These are phyloP conservation scores for Anoplius nigerrimus DNA, from an alignment of 2,888 invertebrate species.

Conservation along the genomic window DNA sequence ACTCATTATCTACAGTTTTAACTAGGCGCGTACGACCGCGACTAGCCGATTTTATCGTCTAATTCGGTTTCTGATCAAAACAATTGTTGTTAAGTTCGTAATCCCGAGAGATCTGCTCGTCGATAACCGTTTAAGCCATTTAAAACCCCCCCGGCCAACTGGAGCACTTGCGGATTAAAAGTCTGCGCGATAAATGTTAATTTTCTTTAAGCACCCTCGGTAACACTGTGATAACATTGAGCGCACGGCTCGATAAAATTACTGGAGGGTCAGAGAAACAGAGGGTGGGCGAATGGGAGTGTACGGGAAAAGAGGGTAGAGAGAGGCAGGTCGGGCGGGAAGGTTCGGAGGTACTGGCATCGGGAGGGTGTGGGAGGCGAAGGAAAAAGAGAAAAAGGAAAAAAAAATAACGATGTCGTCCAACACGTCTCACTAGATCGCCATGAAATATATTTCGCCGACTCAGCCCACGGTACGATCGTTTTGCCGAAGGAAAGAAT, in stretches of 20 bases:
- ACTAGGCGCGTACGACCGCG: too few relatives aligned
- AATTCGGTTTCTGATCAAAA: too few relatives aligned
- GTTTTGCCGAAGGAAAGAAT: conserved; percentile 52
- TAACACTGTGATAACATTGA: conserved; percentile 59
- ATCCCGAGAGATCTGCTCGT: conserved; percentile 50
- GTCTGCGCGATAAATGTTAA: conserved; percentile 53
- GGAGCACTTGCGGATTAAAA: conserved; percentile 51
- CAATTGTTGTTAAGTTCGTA: conserved; percentile 19
- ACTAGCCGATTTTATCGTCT: too few relatives aligned
- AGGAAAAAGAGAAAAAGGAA: background rate
- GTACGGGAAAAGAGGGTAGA: conserved; percentile 20
- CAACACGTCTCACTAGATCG: conserved; percentile 53
- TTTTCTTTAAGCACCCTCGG: conserved; percentile 56
- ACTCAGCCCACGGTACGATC: conserved; percentile 58
- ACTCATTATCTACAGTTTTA: too few relatives aligned
- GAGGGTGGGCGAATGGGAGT: conserved; percentile 31
- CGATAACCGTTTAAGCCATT: conserved; percentile 51
- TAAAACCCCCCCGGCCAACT: conserved; percentile 41
- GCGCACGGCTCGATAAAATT: conserved; percentile 42
- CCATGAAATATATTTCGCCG: conserved; percentile 63
- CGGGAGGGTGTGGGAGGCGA: background rate
- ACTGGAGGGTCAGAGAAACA: conserved; percentile 34
- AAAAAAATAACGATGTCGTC: conserved; percentile 55
- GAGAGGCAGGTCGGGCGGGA: background rate
- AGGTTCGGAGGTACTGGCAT: background rate